phyloP scores from a whole-genome alignment of 2,113 vertebrate species.

The Mus spicilegus region DNA sequence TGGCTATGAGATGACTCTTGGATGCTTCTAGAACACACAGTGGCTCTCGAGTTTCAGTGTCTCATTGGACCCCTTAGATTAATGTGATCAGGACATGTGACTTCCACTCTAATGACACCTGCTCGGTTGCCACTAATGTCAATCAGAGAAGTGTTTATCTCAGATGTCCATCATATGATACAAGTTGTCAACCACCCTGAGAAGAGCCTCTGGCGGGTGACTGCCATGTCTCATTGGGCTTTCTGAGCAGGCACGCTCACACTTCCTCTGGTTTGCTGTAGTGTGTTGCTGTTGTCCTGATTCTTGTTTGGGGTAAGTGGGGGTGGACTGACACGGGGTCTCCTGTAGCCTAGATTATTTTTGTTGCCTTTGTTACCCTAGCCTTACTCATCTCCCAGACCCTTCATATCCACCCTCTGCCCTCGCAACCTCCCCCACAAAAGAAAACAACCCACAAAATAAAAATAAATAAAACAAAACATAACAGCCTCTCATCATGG shows the following conservation, averaged over 20 bases:
- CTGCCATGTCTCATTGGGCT: neutral
- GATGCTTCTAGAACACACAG: neutral
- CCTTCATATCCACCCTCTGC: too few relatives aligned
- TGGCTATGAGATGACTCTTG: neutral
- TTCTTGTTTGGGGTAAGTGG: neutral
- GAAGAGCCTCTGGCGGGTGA: neutral
- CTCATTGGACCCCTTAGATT: neutral
- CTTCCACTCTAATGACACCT: neutral
- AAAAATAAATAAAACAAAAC: too few relatives aligned
- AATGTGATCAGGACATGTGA: neutral
- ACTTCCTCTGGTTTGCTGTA: too few relatives aligned
- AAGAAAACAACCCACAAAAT: too few relatives aligned
- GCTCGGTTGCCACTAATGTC: neutral
- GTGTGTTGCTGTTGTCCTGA: neutral
- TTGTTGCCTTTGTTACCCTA: neutral
- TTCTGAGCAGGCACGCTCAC: neutral
- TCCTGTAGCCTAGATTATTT: neutral
- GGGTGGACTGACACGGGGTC: neutral
- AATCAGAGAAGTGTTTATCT: conserved; percentile 3
- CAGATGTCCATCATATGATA: neutral
- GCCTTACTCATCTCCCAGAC: too few relatives aligned
- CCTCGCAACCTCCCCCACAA: too few relatives aligned
- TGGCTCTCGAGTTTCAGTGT: neutral
- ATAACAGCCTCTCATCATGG: too few relatives aligned
- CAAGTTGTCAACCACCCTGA: neutral